Percentiles rank a stretch among this genome's conserved stretches.
phyloP scores from a whole-genome alignment of 2,113 vertebrate genomes.

The Ranitomeya imitator region DNA sequence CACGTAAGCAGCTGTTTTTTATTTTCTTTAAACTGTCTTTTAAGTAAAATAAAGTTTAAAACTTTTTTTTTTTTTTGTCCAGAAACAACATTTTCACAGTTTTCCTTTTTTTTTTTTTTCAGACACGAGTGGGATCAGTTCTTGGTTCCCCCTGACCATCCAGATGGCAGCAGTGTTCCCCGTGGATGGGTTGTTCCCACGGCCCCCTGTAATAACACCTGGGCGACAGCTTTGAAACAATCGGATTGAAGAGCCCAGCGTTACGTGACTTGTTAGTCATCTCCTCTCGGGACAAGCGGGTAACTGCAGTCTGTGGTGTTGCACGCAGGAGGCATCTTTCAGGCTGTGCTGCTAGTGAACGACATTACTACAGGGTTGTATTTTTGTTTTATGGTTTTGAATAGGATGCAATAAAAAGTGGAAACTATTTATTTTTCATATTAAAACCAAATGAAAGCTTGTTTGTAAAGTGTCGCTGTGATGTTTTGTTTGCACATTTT shows the following conservation, averaged over 20 bases:
- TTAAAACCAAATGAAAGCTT: neutral
- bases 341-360: neutral
- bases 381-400: neutral
- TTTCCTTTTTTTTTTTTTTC: constrained; percentile 59
- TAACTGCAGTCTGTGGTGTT: neutral
- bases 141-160: constrained; percentile 82
- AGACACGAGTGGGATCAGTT: constrained; percentile 93
- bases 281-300: neutral
- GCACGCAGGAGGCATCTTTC: neutral
- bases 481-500: no score
- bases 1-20: no score
- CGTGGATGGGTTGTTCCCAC: constrained; percentile 87
- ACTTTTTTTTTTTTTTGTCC: neutral
- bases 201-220: constrained; percentile 79
- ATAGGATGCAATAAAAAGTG: neutral
- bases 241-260: neutral
- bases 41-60: no score
- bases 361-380: no score
- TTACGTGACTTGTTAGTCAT: neutral
- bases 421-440: constrained; percentile 2
- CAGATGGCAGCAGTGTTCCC: constrained; percentile 81
- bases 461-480: neutral
- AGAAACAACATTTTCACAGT: neutral
- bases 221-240: constrained; percentile 78
- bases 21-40: no score